Evolutionary conservation across 2,888 invertebrate genomes (phyloP).

Genomic region (Enchytraeus crypticus): DNA sequence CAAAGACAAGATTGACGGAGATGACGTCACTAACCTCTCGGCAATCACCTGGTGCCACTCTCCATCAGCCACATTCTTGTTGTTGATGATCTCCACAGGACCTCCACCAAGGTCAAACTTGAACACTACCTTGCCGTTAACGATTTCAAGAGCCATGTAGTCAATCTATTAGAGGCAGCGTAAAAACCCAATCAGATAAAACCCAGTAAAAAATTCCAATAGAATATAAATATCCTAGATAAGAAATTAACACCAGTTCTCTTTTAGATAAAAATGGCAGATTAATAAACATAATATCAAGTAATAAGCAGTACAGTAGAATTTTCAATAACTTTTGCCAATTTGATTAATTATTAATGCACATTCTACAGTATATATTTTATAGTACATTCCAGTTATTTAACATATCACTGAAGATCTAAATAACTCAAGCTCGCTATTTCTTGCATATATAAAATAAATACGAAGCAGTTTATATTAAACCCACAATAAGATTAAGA

Average conservation of each 20-base stretch:
- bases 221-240: neutral
- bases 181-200: too few species aligned
- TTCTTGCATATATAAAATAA: too few species aligned
- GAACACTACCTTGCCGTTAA: constrained; percentile 70
- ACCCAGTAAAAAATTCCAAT: too few species aligned
- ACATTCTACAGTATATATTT: too few species aligned
- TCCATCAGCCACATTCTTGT: constrained; percentile 70
- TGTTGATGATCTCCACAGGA: constrained; percentile 61
- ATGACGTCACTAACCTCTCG: too few species aligned
- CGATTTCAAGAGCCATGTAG: constrained; percentile 75
- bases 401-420: too few species aligned
- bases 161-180: constrained; percentile 58
- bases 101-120: constrained; percentile 84
- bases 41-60: constrained; percentile 85
- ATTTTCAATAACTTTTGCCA: neutral
- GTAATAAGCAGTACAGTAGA: neutral
- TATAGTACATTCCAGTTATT: too few species aligned
- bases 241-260: neutral
- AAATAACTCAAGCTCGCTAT: too few species aligned
- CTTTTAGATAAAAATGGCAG: neutral
- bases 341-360: neutral
- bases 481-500: too few species aligned
- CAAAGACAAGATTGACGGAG: too few species aligned
- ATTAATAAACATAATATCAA: neutral
- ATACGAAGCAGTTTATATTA: too few species aligned